Evolutionary conservation across 1,140 invertebrate species (phyloP), one percentile per base, ranked within the genome.

Genomic region (Temnothorax nylanderi): DNA sequence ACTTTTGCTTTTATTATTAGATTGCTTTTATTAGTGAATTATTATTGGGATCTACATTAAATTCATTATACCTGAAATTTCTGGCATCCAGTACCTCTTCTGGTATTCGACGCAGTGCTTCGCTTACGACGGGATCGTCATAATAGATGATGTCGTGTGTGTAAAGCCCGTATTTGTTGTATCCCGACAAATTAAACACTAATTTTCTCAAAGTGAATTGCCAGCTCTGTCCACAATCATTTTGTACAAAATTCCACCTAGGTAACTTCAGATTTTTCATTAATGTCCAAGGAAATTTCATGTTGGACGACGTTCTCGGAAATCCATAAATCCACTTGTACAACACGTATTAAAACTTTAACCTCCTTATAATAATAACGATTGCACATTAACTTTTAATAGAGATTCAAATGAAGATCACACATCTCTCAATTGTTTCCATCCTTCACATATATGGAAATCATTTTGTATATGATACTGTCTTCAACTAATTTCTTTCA

Each of bases 121-220:
- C 76, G 0, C 2, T 0, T 11, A 91, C 4, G 0, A 86, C 2
- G 0, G 67, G 41, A n/a, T 82, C 0, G 2, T 47, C 0, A 0
- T 82, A 6, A 6, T 34, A 0, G 7, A 76, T 2, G 0, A 91
- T 0, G 0, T 92, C 91, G 8, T 91, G 13, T 0, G 26, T 69
- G 3, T 91, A 92, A 6, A 92, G 69, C 4, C 88, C 91, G 26
- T 81, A 92, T 54, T 18, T 62, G 41, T 90, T 87, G 3, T 51
- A 91, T 11, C 51, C 58, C 3, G 74, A 34, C 41, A 8, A 85
- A 16, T 90, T 56, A 10, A 88, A 92, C 21, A 3, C 47, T 0
- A 65, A 18, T 62, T 77, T 88, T 5, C 3, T 65, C 0, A 85
- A 11, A 21, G 2, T 49, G 4, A 5, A 82, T 2, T 0, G 0